Base-by-base conservation (phyloP, 2,888 invertebrate genomes). In the Epistrophe eligans region DNA sequence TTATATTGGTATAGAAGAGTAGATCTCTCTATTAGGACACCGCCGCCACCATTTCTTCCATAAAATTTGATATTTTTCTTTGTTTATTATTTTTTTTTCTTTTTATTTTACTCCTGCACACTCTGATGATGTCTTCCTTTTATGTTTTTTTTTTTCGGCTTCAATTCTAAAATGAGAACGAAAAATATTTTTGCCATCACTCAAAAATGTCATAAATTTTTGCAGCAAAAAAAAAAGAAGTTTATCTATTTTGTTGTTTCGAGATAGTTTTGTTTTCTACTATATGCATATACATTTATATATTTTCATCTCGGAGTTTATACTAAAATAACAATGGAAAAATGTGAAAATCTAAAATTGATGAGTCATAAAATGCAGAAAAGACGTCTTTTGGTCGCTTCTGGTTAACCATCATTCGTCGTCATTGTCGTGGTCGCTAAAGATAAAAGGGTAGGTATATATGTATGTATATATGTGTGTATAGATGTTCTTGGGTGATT, bases 291-390 rank as follows among this genome's bases (percentile, higher is more conserved):
- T 32, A n/a, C n/a, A 1, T 32, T 10, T 2, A 24, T 0, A 9
- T 57, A 32, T 35, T 15, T 35, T 32, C n/a, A 35, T 15, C 13
- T 50, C 6, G 28, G 28, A 2, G 32, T 13, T 0, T 6, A 7
- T 48, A 79, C 77, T 72, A 77, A 82, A 81, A 85, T 64, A 79
- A 85, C 81, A 83, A 83, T 79, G 76, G 70, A 72, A 24, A 83
- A 87, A 79, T 79, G 76, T 76, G 58, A 74, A 84, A 79, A 80
- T 76, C 66, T 84, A 60, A 84, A 84, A 84, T 83, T 85, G 81
- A 83, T 76, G 83, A 79, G 55, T 87, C 83, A 79, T 87, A 87
- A 87, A 87, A 87, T 79, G 74, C 83, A 72, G 70, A 76, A 71
- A 87, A 74, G 74, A 77, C 82, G 77, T 74, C 85, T 82, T 73